Conservation (phyloP, 2,113 vertebrate species). For the Proteles cristata region DNA sequence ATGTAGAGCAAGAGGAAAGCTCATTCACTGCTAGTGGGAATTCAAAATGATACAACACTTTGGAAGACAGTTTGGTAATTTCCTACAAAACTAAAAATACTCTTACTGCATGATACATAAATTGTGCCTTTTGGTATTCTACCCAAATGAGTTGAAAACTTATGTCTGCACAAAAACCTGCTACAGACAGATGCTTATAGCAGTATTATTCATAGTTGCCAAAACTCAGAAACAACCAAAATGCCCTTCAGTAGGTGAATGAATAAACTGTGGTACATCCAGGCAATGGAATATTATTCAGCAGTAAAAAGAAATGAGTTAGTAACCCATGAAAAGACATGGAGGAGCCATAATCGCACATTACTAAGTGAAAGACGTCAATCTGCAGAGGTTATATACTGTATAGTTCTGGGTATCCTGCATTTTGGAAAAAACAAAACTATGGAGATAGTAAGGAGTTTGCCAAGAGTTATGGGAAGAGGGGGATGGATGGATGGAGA, state of each 20-base stretch:
- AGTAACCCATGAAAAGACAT: not conserved
- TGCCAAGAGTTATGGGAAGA: not conserved
- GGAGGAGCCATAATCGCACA: not conserved
- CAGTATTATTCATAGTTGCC: too few species aligned
- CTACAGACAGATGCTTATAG: too few species aligned
- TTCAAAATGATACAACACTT: not conserved
- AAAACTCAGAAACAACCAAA: too few species aligned
- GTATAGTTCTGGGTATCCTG: not conserved
- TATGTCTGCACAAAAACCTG: too few species aligned
- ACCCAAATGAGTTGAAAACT: not conserved
- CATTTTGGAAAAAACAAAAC: not conserved
- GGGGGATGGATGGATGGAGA: rapidly evolving
- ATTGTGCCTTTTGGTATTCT: not conserved
- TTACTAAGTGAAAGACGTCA: not conserved
- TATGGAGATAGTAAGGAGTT: not conserved
- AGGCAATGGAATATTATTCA: not conserved
- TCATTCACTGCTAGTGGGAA: not conserved
- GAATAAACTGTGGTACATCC: too few species aligned
- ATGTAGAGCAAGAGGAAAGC: rapidly evolving
- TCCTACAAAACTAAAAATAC: not conserved
- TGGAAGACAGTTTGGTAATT: not conserved
- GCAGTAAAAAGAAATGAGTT: not conserved
- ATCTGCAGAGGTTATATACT: not conserved
- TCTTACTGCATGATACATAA: not conserved
- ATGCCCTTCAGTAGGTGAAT: too few species aligned